phyloP scores from a whole-genome alignment of 2,888 invertebrate genomes.

The Heliconius erato region DNA sequence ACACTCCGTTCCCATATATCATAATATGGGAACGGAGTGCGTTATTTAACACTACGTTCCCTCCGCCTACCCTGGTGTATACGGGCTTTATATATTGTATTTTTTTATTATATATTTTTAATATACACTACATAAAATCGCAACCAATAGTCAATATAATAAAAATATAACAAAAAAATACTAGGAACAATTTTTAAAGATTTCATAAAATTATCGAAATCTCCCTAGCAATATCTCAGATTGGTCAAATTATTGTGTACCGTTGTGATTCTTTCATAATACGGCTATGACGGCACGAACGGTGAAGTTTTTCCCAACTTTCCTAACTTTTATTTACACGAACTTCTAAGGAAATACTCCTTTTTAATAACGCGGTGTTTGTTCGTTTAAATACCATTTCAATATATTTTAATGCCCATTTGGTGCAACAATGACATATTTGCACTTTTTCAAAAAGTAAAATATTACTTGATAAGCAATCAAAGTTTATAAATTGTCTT shows the following conservation, averaged over 20 bases:
- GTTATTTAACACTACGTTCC: no score
- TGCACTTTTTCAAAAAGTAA: background rate
- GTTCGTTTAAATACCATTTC: background rate
- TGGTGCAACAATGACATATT: background rate
- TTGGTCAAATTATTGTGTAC: conserved; percentile 32
- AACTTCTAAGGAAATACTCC: background rate
- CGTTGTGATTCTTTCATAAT: conserved; percentile 11
- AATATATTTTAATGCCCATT: background rate
- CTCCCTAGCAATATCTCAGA: background rate
- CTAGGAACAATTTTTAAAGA: background rate
- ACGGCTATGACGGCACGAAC: conserved; percentile 30
- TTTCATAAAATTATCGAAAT: background rate
- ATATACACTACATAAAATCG: no score
- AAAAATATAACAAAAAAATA: no score
- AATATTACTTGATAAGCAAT: background rate
- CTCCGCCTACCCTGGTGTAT: no score
- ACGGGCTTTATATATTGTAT: no score
- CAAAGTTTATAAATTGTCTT: no score
- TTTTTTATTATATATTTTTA: no score
- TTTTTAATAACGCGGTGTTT: background rate
- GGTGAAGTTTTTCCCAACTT: conserved; percentile 23
- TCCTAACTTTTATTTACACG: background rate
- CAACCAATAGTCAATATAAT: no score
- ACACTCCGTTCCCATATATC: no score
- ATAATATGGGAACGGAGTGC: no score